These are phyloP conservation scores for Plecturocebus donacophilus DNA, from an alignment of 2,113 vertebrate genomes.

Conservation along the genomic window DNA sequence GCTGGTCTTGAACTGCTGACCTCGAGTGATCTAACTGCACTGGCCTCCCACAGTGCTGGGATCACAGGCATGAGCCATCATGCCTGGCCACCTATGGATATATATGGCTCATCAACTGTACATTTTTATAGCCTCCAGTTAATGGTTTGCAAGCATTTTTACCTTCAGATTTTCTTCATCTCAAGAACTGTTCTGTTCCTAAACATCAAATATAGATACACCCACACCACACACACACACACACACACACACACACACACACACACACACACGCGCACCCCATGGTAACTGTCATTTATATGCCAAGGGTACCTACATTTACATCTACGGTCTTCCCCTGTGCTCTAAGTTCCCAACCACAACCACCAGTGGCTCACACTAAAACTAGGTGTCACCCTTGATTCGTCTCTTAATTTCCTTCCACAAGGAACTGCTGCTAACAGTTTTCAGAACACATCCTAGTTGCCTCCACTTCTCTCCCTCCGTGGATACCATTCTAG, in stretches of 20 bases:
- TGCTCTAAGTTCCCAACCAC: neutral
- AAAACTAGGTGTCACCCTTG: neutral
- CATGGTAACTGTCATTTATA: neutral
- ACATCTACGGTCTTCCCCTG: neutral
- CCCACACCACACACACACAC: too few relatives aligned
- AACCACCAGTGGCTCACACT: neutral
- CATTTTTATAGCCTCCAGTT: neutral
- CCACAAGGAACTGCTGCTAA: neutral
- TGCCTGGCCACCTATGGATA: too few relatives aligned
- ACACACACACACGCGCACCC: fast-evolving
- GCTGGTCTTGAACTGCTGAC: too few relatives aligned
- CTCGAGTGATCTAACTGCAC: too few relatives aligned
- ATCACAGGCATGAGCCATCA: too few relatives aligned
- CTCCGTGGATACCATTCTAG: neutral
- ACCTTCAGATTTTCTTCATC: neutral
- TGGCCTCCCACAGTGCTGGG: too few relatives aligned
- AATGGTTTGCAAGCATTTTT: neutral
- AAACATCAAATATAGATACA: neutral
- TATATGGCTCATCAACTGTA: neutral
- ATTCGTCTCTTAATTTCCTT: neutral
- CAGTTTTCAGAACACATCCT: neutral
- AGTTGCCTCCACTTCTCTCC: neutral
- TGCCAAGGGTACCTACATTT: too few relatives aligned
- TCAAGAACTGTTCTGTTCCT: neutral
- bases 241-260: neutral